These are phyloP conservation scores for Siniperca knerii DNA, from an alignment of 2,113 vertebrate genomes.

Conservation along the genomic window DNA sequence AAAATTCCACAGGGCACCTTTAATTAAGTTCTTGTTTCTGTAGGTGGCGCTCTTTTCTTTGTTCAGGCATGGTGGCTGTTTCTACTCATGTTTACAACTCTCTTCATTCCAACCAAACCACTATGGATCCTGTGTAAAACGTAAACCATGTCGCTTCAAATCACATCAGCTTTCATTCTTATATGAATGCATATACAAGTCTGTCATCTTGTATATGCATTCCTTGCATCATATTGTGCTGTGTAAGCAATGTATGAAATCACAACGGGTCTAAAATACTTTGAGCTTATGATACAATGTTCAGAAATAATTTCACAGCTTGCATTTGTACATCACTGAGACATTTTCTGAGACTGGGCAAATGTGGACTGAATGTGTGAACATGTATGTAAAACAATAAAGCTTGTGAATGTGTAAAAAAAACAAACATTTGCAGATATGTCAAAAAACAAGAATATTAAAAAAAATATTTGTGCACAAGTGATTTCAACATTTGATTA, in stretches of 20 bases:
- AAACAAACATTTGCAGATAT: too few relatives aligned
- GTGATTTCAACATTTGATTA: too few relatives aligned
- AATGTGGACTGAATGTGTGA: neutral
- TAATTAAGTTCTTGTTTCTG: neutral
- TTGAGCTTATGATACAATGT: neutral
- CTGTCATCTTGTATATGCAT: neutral
- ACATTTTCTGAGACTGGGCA: neutral
- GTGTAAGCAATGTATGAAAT: neutral
- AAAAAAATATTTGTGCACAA: neutral
- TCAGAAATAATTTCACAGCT: neutral
- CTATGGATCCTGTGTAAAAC: neutral
- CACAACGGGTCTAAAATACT: neutral
- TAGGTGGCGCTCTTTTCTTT: slow-evolving; percentile 3
- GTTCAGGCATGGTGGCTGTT: slow-evolving; percentile 20
- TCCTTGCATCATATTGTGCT: neutral
- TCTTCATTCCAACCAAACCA: slow-evolving; percentile 18
- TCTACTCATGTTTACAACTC: neutral
- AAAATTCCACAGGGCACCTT: neutral
- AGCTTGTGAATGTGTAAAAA: neutral
- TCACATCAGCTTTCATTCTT: neutral
- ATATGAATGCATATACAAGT: neutral
- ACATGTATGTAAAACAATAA: neutral
- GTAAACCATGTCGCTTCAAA: neutral
- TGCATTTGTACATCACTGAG: neutral
- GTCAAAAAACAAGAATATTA: neutral